Percentiles rank a stretch among this genome's conserved stretches.
Evolutionary conservation across 64 coral and sea anemone genomes (phyloP).

Genomic region (Stichodactyla mertensii): DNA sequence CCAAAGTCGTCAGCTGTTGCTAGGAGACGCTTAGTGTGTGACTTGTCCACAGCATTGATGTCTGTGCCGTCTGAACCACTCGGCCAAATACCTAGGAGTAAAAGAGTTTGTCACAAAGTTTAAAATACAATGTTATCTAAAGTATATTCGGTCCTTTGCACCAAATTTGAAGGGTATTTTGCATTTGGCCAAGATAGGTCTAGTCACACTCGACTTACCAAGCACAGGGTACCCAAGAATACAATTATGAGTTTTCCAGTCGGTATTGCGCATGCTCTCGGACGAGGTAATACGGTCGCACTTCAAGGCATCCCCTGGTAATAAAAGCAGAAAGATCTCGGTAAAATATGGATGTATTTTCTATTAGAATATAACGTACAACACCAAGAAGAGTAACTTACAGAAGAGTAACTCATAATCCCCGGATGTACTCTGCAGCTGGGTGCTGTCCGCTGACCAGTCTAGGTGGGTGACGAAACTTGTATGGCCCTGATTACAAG

Average conservation of each 20-base stretch:
- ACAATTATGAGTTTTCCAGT: slow-evolving; percentile 80
- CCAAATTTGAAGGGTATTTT: too few relatives aligned
- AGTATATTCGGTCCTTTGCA: too few relatives aligned
- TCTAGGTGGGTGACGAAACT: slow-evolving; percentile 76
- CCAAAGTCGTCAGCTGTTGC: slow-evolving; percentile 83
- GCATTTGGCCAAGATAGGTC: background rate
- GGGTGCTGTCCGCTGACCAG: slow-evolving; percentile 71
- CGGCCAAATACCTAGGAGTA: slow-evolving; percentile 46
- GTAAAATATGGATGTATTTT: background rate
- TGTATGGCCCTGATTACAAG: slow-evolving; percentile 41
- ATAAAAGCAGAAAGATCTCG: background rate
- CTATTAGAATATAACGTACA: too few relatives aligned
- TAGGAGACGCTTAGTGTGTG: slow-evolving; percentile 47
- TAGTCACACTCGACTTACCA: slow-evolving; percentile 34
- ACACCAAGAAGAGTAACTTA: slow-evolving; percentile 50
- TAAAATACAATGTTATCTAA: too few relatives aligned
- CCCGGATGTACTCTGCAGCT: slow-evolving; percentile 76
- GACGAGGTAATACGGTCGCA: slow-evolving; percentile 70
- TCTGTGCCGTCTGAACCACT: slow-evolving; percentile 72
- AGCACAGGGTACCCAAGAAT: slow-evolving; percentile 69
- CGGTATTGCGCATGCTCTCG: slow-evolving; percentile 69
- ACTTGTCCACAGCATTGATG: slow-evolving; percentile 65
- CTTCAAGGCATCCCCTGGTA: slow-evolving; percentile 45
- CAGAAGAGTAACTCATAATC: slow-evolving; percentile 82
- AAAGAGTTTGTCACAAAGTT: background rate